Conservation (phyloP, 2,888 invertebrate species). For the Pristionchus maxplancki region DNA sequence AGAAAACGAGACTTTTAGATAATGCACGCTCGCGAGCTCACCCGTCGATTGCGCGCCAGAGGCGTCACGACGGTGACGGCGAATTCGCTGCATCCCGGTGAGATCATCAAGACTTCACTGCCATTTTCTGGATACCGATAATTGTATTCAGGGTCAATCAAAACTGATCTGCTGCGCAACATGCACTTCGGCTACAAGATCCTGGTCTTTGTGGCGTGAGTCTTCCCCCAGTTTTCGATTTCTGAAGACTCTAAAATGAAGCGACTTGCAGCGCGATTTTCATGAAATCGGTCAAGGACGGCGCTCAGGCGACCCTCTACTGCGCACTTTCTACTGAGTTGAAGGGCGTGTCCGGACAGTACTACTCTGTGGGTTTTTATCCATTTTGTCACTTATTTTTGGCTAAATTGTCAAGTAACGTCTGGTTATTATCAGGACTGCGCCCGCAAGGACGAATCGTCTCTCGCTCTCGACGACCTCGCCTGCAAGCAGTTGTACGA, state of each 20-base stretch:
- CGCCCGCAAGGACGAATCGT: conserved; percentile 56
- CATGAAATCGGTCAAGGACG: conserved; percentile 85
- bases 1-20: conserved; percentile 58
- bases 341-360: conserved; percentile 87
- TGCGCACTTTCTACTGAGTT: conserved; percentile 86
- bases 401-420: too few relatives aligned
- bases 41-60: conserved; percentile 67
- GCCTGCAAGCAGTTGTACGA: conserved; percentile 75
- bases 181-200: not conserved
- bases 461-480: conserved; percentile 66
- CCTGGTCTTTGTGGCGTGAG: not conserved
- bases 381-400: too few relatives aligned
- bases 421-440: too few relatives aligned
- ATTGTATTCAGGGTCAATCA: not conserved
- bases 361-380: conserved; percentile 80
- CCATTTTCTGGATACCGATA: not conserved
- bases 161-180: not conserved
- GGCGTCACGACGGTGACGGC: conserved; percentile 78
- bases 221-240: not conserved
- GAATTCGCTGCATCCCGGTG: conserved; percentile 89
- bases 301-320: conserved; percentile 87
- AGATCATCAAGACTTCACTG: not conserved
- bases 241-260: too few relatives aligned
- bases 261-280: conserved; percentile 71
- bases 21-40: conserved; percentile 74